Conservation (phyloP, 2,113 vertebrate genomes). For the Platycercus adscitus region DNA sequence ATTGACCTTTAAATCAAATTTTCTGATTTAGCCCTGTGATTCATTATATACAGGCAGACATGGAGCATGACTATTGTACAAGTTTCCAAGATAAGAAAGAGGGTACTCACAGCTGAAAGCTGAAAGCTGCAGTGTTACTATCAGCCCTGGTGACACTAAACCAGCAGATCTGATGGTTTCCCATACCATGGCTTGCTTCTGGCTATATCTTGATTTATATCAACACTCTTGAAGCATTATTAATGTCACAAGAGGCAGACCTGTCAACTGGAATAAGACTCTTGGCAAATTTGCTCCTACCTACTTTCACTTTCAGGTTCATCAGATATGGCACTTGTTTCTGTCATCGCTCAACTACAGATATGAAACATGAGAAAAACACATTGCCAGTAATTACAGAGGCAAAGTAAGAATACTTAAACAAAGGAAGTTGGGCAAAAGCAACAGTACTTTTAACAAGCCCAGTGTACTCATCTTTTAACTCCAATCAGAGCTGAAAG, state of each 20-base stretch:
- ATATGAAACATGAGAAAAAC: neutral
- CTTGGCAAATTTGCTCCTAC: conserved; percentile 30
- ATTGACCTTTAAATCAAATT: neutral
- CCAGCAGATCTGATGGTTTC: neutral
- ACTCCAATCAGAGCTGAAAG: neutral
- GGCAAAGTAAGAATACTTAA: neutral
- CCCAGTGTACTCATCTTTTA: neutral
- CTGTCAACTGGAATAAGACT: conserved; percentile 61
- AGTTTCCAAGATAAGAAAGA: neutral
- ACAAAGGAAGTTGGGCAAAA: neutral
- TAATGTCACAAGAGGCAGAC: conserved; percentile 46
- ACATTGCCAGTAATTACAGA: conserved; percentile 38
- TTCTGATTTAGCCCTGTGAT: neutral
- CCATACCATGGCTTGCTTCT: conserved; percentile 8
- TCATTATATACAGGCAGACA: neutral
- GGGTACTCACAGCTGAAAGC: neutral
- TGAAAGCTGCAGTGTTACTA: neutral
- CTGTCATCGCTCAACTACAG: conserved; percentile 1
- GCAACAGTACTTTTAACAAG: neutral
- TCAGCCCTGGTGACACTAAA: neutral
- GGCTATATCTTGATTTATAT: conserved; percentile 52
- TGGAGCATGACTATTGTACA: neutral
- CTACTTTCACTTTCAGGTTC: conserved; percentile 50
- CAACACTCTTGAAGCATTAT: conserved; percentile 34
- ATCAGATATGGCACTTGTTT: conserved; percentile 45